Conservation (phyloP, 35 echinoderm and acorn worm species). For the Strongylocentrotus purpuratus region DNA sequence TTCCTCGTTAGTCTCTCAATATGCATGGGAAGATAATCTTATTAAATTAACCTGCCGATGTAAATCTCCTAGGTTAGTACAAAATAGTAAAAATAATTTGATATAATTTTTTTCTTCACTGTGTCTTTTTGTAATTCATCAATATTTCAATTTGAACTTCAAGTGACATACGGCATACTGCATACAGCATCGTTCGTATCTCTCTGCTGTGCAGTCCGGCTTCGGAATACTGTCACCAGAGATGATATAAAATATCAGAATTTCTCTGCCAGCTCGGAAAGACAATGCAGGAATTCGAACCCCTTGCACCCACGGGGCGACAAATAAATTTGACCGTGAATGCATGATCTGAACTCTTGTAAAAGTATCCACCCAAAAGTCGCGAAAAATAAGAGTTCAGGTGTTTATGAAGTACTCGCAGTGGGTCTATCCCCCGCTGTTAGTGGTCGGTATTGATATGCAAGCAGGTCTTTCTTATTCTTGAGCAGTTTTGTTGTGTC, state of each 20-base stretch:
- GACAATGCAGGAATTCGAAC: not conserved
- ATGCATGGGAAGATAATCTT: too few species aligned
- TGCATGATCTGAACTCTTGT: not conserved
- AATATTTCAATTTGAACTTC: not conserved
- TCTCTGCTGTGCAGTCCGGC: not conserved
- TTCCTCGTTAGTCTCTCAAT: too few species aligned
- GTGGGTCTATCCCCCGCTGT: slow-evolving; percentile 23
- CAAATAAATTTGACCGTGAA: not conserved
- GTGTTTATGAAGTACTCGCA: slow-evolving; percentile 19
- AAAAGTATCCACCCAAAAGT: not conserved
- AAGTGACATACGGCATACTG: not conserved
- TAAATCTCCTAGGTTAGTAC: too few species aligned
- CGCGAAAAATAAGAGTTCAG: not conserved
- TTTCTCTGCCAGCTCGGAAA: not conserved
- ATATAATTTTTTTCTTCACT: too few species aligned
- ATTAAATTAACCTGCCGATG: too few species aligned
- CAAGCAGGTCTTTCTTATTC: not conserved
- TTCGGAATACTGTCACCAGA: not conserved
- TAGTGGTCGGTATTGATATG: not conserved
- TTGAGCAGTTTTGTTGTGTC: not conserved
- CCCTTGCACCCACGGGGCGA: not conserved
- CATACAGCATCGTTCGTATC: not conserved
- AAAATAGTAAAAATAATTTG: too few species aligned
- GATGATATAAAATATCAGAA: not conserved
- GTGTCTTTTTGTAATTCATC: not conserved